Evolutionary conservation across 2,113 vertebrate species (phyloP), one percentile per base, ranked within the genome.

Genomic region (Irena cyanogastra): DNA sequence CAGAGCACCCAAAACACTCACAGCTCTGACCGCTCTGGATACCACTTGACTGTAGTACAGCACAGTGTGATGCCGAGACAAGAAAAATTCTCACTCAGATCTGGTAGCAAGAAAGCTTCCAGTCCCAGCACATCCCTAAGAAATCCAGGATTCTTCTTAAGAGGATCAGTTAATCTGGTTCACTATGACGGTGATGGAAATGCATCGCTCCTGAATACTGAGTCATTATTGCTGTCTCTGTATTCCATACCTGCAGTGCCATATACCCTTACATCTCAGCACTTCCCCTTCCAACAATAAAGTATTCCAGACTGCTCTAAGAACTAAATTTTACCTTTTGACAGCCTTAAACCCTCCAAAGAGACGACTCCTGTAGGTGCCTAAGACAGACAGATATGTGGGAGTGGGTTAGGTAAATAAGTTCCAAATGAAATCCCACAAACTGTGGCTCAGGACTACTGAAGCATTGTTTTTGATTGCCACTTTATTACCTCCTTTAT

Each of bases 401-500:
- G 85, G 89, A 91, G 57, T 22, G 42, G 54, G 88, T 93, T 95
- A 96, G 83, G 80, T 92, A 97, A 96, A 94, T 96, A 96, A 94
- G 86, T 91, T 97, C 87, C 94, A 93, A 96, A 97, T 86, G 95
- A 97, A 95, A 96, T 76, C 85, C 66, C 87, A 92, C 93, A 91
- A 87, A 83, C 87, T 74, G 59, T 56, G 2, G 39, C 57, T 94
- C 89, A 93, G 65, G 76, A 90, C 97, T 95, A 96, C 90, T 77
- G 92, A 87, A 95, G 93, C 89, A 8, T 95, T 97, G 92, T 54
- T 92, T 97, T 91, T 93, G 91, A 96, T 84, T 97, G 94, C 90
- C 94, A 95, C 81, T 97, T 96, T 94, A 97, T 96, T 96, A 83
- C 92, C 13, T 71, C 52, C 90, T 96, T 97, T 97, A 97, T 94